Evolutionary conservation across 2,888 invertebrate species (phyloP).

Genomic region (Parnassius orleans): DNA sequence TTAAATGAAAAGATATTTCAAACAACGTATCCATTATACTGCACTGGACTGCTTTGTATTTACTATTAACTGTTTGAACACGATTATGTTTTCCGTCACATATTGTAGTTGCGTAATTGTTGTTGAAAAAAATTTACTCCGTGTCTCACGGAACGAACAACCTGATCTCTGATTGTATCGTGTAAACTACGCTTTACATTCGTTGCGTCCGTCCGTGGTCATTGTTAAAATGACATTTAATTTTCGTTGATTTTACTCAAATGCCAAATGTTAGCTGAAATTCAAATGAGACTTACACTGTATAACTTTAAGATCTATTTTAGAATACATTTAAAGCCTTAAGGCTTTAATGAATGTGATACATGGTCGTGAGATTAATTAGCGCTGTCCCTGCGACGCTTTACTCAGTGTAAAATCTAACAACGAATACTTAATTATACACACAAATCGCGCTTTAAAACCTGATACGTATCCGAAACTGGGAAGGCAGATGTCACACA

Average conservation of each 20-base stretch:
- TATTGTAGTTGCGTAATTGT: slow-evolving; percentile 60
- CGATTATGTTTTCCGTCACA: slow-evolving; percentile 48
- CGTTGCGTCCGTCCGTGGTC: slow-evolving; percentile 57
- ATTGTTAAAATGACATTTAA: slow-evolving; percentile 68
- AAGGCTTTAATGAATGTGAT: slow-evolving; percentile 62
- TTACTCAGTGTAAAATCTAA: slow-evolving; percentile 68
- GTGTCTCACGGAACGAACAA: slow-evolving; percentile 62
- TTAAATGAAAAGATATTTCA: slow-evolving; percentile 15
- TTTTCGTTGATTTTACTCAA: slow-evolving; percentile 58
- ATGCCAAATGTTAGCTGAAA: slow-evolving; percentile 14
- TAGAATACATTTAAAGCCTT: slow-evolving; percentile 20
- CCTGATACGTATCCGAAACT: slow-evolving; percentile 52
- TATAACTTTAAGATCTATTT: slow-evolving; percentile 26
- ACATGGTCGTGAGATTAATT: slow-evolving; percentile 71
- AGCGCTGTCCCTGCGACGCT: slow-evolving; percentile 68
- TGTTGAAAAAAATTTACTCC: slow-evolving; percentile 68
- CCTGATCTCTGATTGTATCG: slow-evolving; percentile 57
- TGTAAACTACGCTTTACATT: slow-evolving; percentile 67
- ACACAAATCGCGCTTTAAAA: slow-evolving; percentile 67
- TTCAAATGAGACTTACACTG: slow-evolving; percentile 33
- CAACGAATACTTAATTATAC: slow-evolving; percentile 52
- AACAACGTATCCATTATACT: background rate
- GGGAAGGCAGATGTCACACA: slow-evolving; percentile 44
- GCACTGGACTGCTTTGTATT: background rate
- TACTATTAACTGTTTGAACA: background rate